Percentiles rank a stretch among this genome's conserved stretches.
Evolutionary conservation across 2,797 vertebrate genomes (phyloP).

Genomic region (Hydrophis major): DNA sequence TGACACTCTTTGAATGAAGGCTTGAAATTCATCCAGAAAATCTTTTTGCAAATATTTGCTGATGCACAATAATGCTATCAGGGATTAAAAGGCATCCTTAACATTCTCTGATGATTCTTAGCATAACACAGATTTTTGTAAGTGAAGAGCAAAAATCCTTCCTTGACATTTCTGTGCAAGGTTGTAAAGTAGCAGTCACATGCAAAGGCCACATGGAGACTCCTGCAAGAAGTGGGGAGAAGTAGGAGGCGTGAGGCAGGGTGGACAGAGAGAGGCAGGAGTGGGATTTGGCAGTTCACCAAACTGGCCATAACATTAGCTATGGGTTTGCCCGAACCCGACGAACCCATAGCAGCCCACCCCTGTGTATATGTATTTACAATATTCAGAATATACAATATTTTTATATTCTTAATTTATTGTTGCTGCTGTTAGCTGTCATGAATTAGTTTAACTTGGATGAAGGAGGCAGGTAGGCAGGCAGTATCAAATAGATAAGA

Average conservation of each 20-base stretch:
- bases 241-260: too few species aligned
- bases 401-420: neutral
- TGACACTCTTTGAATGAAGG: conserved; percentile 50
- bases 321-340: too few species aligned
- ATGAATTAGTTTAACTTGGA: neutral
- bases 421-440: neutral
- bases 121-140: conserved; percentile 48
- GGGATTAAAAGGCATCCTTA: conserved; percentile 51
- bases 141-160: conserved; percentile 44
- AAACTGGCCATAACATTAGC: too few species aligned
- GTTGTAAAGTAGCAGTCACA: conserved; percentile 34
- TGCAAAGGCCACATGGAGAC: too few species aligned
- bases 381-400: neutral
- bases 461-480: neutral
- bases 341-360: too few species aligned
- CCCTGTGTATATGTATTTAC: neutral
- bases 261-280: too few species aligned
- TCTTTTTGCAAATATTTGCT: conserved; percentile 74
- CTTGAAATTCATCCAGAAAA: conserved; percentile 72
- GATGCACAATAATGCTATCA: conserved; percentile 63
- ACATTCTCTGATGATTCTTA: conserved; percentile 35
- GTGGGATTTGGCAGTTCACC: neutral
- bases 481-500: neutral
- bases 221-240: too few species aligned
- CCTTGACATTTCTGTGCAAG: conserved; percentile 44